Base-by-base conservation (phyloP, 2,888 invertebrate species). In the Temnothorax unifasciatus region DNA sequence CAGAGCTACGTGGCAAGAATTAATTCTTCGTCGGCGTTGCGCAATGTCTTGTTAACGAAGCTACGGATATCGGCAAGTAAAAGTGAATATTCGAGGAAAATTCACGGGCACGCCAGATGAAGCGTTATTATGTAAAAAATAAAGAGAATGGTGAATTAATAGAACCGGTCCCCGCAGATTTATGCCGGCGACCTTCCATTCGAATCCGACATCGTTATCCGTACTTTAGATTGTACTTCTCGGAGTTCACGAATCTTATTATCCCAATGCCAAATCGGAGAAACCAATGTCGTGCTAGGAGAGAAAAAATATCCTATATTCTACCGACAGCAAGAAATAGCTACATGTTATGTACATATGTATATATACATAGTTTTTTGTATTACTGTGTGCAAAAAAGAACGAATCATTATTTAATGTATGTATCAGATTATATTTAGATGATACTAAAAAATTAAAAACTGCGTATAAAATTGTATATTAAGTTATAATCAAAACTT, bases 21-120 rank as follows among this genome's bases (percentile, higher is more conserved):
- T 79, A 79, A 79, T 79, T 79, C 59, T 71, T 71, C 21, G 34
- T 59, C 47, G 25, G 44, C 44, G 59, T 79, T 79, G 47, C 71
- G 71, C 52, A 82, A 75, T 29, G 29, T 64, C 75, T 82, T 63
- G 29, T 2, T 75, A 75, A 82, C 63, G 41, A 82, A 82, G n/a
- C 29, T 82, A 52, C 29, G 15, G 11, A 52, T 75, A 63, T 63
- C 50, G 38, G 63, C 61, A 18, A 82, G 68, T n/a, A 77, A 38
- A 41, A 41, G n/a, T 38, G 15, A 8, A 18, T 50, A 44, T 29
- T 77, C 29, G 63, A 52, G 66, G n/a, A 66, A 75, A 25, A 25
- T 44, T 34, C n/a, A 29, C 29, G 6, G 59, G 11, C 21, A 25
- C n/a, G 13, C 8, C n/a, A 34, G 47, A 25, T 41, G 13, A 77